A percentile compares a stretch with the other conserved stretches of the same genome.
phyloP scores from a whole-genome alignment of 2,888 invertebrate genomes.

The Micropterix aruncella region DNA sequence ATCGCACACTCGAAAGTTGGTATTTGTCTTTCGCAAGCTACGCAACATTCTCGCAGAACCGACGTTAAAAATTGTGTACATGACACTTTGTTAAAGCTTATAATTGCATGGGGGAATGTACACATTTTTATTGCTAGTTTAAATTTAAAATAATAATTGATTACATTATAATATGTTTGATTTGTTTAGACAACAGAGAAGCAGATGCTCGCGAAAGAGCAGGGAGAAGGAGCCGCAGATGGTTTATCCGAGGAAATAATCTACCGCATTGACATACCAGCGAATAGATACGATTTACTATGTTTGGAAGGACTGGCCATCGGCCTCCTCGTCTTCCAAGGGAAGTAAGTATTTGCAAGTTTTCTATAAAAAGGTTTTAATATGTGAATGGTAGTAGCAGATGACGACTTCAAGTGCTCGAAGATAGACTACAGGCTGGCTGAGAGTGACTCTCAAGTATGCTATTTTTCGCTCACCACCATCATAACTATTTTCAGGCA shows the following conservation, averaged over 20 bases:
- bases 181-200: constrained; percentile 73
- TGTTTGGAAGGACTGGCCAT: constrained; percentile 87
- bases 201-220: constrained; percentile 79
- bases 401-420: constrained; percentile 1
- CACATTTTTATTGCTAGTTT: too few species aligned
- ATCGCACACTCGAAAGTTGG: too few species aligned
- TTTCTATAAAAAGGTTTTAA: constrained; percentile 6
- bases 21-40: too few species aligned
- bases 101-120: too few species aligned
- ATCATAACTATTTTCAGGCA: not conserved
- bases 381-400: not conserved
- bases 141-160: too few species aligned
- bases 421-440: not conserved
- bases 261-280: constrained; percentile 94
- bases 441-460: not conserved
- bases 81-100: too few species aligned
- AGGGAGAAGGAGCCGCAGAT: constrained; percentile 55
- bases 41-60: too few species aligned
- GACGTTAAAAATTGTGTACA: too few species aligned
- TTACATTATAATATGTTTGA: too few species aligned
- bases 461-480: not conserved
- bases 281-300: constrained; percentile 93
- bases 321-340: constrained; percentile 75
- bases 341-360: constrained; percentile 46
- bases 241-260: constrained; percentile 70